Percentiles rank a stretch among this genome's conserved stretches.
phyloP scores from a whole-genome alignment of 2,888 invertebrate species.

The Craniophora ligustri region DNA sequence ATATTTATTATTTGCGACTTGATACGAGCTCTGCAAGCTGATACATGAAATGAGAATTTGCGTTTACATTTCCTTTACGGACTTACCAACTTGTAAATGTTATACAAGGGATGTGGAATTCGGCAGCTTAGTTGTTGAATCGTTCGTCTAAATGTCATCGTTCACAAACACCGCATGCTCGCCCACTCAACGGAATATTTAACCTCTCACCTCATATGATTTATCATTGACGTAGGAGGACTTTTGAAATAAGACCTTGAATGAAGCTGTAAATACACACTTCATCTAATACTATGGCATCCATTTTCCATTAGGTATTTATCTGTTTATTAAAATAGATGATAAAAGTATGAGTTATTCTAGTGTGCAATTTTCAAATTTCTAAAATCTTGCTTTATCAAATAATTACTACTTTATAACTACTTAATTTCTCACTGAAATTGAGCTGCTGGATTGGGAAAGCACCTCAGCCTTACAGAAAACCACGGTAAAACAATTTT shows the following conservation, averaged over 20 bases:
- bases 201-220: neutral
- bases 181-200: neutral
- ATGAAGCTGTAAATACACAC: conserved; percentile 12
- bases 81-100: conserved; percentile 14
- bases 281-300: too few species aligned
- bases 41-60: conserved; percentile 36
- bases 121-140: neutral
- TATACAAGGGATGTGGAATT: conserved; percentile 3
- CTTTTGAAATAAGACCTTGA: conserved; percentile 13
- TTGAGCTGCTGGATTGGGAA: too few species aligned
- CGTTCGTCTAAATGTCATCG: conserved; percentile 2
- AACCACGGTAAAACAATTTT: too few species aligned
- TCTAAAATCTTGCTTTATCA: too few species aligned
- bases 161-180: conserved; percentile 5
- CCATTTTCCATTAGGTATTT: too few species aligned
- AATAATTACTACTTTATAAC: too few species aligned
- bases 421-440: too few species aligned
- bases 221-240: conserved; percentile 5
- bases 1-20: conserved; percentile 57
- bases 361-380: too few species aligned
- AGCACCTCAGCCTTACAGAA: too few species aligned
- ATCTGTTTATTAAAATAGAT: too few species aligned
- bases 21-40: conserved; percentile 43
- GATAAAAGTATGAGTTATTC: too few species aligned
- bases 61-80: conserved; percentile 42